A percentile compares a stretch with the other conserved stretches of the same genome.
These are phyloP conservation scores for Doris montereyensis DNA, from an alignment of 2,888 invertebrate species.

Conservation along the genomic window DNA sequence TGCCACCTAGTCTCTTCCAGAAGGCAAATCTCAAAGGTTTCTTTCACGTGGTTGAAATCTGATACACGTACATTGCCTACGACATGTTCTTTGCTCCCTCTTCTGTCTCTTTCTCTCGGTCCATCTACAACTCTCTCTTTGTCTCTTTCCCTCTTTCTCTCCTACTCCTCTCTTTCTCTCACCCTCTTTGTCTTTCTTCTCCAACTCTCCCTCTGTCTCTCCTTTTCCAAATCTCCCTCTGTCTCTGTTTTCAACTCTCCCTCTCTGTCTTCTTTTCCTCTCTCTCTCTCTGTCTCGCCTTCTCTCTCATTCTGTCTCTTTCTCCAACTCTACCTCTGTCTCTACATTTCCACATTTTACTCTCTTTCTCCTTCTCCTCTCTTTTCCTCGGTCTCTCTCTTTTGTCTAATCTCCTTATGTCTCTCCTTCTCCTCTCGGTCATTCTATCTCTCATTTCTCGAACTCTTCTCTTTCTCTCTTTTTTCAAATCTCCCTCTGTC, in stretches of 20 bases:
- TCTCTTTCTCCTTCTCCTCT: background rate
- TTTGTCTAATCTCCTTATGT: background rate
- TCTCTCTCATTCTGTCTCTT: background rate
- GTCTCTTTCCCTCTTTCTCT: too few relatives aligned
- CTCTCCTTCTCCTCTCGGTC: background rate
- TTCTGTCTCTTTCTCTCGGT: too few relatives aligned
- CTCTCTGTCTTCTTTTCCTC: background rate
- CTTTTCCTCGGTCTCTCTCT: background rate
- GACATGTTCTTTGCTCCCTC: too few relatives aligned
- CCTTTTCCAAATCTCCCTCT: background rate
- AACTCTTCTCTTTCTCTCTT: too few relatives aligned
- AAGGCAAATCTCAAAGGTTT: too few relatives aligned
- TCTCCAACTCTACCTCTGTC: background rate
- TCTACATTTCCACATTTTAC: background rate
- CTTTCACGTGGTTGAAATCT: too few relatives aligned
- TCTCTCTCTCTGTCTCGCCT: background rate
- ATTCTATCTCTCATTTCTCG: background rate
- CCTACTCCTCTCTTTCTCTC: too few relatives aligned
- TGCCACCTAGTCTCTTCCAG: too few relatives aligned
- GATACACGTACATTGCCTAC: too few relatives aligned
- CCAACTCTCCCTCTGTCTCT: too few relatives aligned
- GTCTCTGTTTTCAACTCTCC: background rate
- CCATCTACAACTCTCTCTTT: too few relatives aligned
- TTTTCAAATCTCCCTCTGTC: background rate
- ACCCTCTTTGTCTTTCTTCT: too few relatives aligned